These are phyloP conservation scores for Dasyprocta punctata DNA, from an alignment of 2,113 vertebrate genomes.

Conservation along the genomic window DNA sequence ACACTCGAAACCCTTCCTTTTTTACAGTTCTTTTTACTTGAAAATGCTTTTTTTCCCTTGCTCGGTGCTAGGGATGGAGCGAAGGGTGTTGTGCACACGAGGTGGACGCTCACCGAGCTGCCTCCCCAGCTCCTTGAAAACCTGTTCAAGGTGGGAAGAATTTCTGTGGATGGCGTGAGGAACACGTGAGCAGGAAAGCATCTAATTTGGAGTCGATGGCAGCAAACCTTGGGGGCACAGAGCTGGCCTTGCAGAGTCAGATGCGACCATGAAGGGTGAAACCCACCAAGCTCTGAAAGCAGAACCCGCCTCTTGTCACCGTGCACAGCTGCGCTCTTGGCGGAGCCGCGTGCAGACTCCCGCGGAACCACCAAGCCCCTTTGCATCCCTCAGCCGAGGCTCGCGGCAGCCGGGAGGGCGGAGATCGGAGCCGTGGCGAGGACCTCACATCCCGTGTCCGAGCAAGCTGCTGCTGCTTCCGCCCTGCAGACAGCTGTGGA, in stretches of 20 bases:
- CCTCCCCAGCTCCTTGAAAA: not conserved
- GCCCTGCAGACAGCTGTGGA: not conserved
- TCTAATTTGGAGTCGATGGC: not conserved
- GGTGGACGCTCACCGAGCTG: not conserved
- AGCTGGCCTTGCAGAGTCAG: not conserved
- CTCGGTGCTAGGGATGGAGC: not conserved
- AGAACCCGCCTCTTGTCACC: not conserved
- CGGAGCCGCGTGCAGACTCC: not conserved
- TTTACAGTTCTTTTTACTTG: not conserved
- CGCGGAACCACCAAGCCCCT: not conserved
- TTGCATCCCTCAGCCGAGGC: not conserved
- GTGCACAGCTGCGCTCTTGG: not conserved
- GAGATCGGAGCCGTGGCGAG: not conserved
- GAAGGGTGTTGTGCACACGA: not conserved
- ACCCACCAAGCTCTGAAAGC: no score
- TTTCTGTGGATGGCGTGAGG: rapidly evolving
- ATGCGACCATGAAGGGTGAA: not conserved
- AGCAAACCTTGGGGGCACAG: not conserved
- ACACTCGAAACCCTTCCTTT: not conserved
- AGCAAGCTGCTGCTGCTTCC: not conserved
- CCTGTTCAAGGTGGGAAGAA: not conserved
- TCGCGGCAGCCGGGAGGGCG: not conserved
- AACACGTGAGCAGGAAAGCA: rapidly evolving
- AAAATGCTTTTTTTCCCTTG: not conserved
- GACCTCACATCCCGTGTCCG: not conserved